Evolutionary conservation across 2,888 invertebrate genomes (phyloP), one percentile per base, ranked within the genome.

Genomic region (Adelognathus sp.): DNA sequence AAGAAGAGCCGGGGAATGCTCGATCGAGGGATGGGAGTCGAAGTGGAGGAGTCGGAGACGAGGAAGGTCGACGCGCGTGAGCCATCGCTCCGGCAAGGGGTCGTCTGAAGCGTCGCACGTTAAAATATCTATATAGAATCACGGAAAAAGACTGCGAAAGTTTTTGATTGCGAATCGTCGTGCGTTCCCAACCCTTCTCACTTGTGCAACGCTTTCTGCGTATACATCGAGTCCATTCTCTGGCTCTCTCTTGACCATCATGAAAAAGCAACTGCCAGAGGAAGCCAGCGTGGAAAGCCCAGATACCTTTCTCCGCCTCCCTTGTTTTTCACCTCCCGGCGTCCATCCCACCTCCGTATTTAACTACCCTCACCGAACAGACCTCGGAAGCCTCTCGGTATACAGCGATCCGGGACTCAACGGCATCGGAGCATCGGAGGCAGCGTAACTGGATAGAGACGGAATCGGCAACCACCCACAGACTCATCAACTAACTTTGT

Each of bases 401-500:
- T 71, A 76, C 78, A 44, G 50, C 29, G 50, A 31, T 39, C 18
- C 36, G 3, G 79, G 33, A 60, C 67, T 61, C 70, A 54, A 50
- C 79, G 61, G 67, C 56, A 76, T 74, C 44, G 69, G 52, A 77
- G 73, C 18, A n/a, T n/a, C n/a, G 58, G 39, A 80, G 80, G 82
- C 80, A 80, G 81, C 81, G 82, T 83, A 33, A 41, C 21, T 24
- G 33, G 41, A 76, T 46, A 72, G 66, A 76, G 66, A 76, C 61
- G 71, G 77, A 82, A 79, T 81, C 85, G 84, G 50, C 79, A 78
- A 69, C 83, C 85, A 86, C 85, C 88, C 88, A 88, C 89, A 88
- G 88, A 89, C 89, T 90, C 89, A 90, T 90, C 90, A 89, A 86
- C 89, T 88, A 91, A 91, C 90, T 91, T 90, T 90, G 90, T 90